Conservation (phyloP, 92 coral and sea anemone species). For the Pocillopora meandrina region DNA sequence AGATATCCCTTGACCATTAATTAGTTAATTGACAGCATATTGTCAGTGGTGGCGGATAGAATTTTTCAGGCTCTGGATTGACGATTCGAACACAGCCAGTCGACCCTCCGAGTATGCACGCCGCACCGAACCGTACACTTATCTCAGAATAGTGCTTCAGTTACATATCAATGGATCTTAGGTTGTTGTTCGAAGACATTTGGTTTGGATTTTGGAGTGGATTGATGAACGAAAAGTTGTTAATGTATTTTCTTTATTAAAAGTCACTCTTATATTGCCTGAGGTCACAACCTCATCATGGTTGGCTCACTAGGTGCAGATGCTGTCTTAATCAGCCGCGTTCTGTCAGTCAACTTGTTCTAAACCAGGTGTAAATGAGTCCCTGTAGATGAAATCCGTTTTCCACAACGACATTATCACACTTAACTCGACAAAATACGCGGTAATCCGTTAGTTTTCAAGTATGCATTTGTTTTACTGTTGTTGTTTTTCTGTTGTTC, state of each 20-base stretch:
- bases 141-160: conserved; percentile 24
- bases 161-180: conserved; percentile 17
- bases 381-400: conserved; percentile 69
- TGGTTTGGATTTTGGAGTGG: conserved; percentile 51
- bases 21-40: conserved; percentile 47
- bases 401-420: conserved; percentile 71
- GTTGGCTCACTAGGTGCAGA: conserved; percentile 46
- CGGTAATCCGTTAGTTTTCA: conserved; percentile 37
- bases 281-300: conserved; percentile 41
- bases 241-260: conserved; percentile 37
- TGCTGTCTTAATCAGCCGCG: conserved; percentile 45
- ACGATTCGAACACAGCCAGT: neutral
- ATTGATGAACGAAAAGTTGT: conserved; percentile 59
- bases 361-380: conserved; percentile 73
- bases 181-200: conserved; percentile 10
- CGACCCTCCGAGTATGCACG: neutral
- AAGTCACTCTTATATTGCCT: conserved; percentile 6
- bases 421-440: conserved; percentile 55
- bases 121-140: neutral
- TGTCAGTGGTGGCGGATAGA: conserved; percentile 35
- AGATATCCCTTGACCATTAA: conserved; percentile 45
- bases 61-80: conserved; percentile 24
- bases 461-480: conserved; percentile 10
- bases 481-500: neutral
- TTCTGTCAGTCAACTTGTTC: conserved; percentile 66